Evolutionary conservation across 2,113 vertebrate genomes (phyloP).

Genomic region (Hippoglossus stenolepis): DNA sequence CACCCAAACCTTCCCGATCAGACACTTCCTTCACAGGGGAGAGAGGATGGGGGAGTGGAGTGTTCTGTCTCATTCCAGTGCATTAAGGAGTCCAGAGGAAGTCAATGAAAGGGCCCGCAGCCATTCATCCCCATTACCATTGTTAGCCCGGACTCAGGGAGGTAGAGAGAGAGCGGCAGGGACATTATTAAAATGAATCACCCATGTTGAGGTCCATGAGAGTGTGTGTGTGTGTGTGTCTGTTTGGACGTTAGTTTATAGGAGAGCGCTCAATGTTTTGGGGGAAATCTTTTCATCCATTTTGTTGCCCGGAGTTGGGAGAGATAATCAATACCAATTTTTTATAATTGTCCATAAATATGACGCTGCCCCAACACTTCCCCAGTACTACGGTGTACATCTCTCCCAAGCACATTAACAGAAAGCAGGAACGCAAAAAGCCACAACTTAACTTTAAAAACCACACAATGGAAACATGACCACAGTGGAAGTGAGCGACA

Average conservation of each 20-base stretch:
- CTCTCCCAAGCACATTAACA: too few species aligned
- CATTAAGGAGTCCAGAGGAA: slow-evolving; percentile 68
- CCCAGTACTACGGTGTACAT: too few species aligned
- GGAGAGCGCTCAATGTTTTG: background rate
- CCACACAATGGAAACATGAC: too few species aligned
- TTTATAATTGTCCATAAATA: background rate
- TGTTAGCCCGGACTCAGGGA: slow-evolving; percentile 49
- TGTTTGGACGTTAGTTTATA: too few species aligned
- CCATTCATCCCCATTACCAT: slow-evolving; percentile 71
- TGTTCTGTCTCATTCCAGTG: slow-evolving; percentile 54
- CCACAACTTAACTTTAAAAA: too few species aligned
- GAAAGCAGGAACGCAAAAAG: too few species aligned
- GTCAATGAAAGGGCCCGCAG: slow-evolving; percentile 61
- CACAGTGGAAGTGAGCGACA: too few species aligned
- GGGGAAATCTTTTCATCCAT: background rate
- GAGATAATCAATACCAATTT: background rate
- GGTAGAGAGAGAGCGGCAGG: slow-evolving; percentile 38
- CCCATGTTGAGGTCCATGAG: slow-evolving; percentile 12
- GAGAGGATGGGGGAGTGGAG: slow-evolving; percentile 17
- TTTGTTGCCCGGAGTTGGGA: background rate
- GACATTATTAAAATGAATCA: slow-evolving; percentile 68
- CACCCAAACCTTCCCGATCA: background rate
- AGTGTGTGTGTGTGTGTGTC: background rate
- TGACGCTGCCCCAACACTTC: background rate
- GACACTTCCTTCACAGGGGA: background rate